Base-by-base conservation (phyloP, 2,113 vertebrate genomes). In the Mus spicilegus region DNA sequence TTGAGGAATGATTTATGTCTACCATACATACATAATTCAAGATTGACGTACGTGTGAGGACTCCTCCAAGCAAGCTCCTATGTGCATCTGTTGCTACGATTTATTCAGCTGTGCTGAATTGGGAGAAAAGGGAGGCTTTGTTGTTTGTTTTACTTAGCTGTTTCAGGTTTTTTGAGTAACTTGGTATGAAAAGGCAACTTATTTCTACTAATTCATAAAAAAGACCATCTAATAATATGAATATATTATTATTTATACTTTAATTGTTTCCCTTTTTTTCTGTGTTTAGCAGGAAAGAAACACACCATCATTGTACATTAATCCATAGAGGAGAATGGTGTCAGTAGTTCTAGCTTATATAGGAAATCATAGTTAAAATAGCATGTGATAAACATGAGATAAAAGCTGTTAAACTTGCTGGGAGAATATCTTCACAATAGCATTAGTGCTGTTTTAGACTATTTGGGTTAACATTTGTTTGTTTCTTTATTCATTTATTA, bases 331-430 rank as follows among this genome's bases (percentile, higher is more conserved):
- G 70, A 73, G 56, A 97, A 77, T 9, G 17, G 33, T 69, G 4
- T 77, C 2, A 30, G 0, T 16, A 86, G 2, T 4, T 91, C 17
- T 19, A 76, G 2, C 4, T 13, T 4, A 30, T 3, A 56, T 65
- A 0, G 10, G 61, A 2, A 63, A 63, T 26, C 7, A 63, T 63
- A 63, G 61, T 63, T 63, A 63, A 26, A 26, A 2, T 26, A 63
- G 61, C 2, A 4, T 24, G 4, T 49, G 26, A 58, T 63, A 22
- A n/a, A 1, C 0, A 77, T 19, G 9, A 70, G 22, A 12, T 9
- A 4, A 7, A 12, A 69, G 39, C 69, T 12, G 7, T 8, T 7
- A 4, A 2, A 9, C 0, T 7, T 12, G 46, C 7, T 13, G 6
- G 86, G 16, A 85, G 7, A 13, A 0, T 78, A 63, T 61, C 19